A percentile compares a stretch with the other conserved stretches of the same genome.
phyloP scores from a whole-genome alignment of 2,888 invertebrate species.

The Orthonevra nobilis region DNA sequence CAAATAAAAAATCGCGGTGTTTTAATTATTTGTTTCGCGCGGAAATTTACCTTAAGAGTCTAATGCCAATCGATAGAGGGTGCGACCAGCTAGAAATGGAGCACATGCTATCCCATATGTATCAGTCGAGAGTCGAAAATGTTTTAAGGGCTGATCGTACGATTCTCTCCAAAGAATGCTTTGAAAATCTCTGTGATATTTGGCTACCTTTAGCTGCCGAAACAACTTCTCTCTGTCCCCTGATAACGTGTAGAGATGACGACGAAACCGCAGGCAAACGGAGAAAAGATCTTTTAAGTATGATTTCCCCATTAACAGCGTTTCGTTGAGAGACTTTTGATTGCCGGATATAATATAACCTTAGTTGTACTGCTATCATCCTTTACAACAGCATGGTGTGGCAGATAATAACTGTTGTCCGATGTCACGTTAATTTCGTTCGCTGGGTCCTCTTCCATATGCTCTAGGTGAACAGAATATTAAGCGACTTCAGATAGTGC shows the following conservation, averaged over 20 bases:
- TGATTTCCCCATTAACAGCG: neutral
- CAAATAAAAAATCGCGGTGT: too few species aligned
- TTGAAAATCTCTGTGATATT: neutral
- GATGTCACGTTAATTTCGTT: neutral
- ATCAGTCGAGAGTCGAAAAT: neutral
- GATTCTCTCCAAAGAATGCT: conserved; percentile 1
- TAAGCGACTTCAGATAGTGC: too few species aligned
- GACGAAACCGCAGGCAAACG: too few species aligned
- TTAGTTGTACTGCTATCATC: neutral
- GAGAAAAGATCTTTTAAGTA: neutral
- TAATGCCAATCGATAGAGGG: neutral
- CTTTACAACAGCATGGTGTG: too few species aligned
- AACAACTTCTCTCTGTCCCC: neutral
- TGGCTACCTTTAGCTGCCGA: neutral
- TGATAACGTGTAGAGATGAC: neutral
- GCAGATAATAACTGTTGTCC: neutral
- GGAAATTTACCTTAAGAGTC: too few species aligned
- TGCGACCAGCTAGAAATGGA: neutral
- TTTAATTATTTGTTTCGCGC: too few species aligned
- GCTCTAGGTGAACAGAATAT: too few species aligned
- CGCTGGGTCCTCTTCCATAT: neutral
- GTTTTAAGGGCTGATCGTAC: neutral
- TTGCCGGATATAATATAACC: neutral
- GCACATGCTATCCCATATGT: neutral
- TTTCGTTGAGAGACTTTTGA: neutral